Conservation (phyloP, 2,797 vertebrate species). For the Acipenser transmontanus region DNA sequence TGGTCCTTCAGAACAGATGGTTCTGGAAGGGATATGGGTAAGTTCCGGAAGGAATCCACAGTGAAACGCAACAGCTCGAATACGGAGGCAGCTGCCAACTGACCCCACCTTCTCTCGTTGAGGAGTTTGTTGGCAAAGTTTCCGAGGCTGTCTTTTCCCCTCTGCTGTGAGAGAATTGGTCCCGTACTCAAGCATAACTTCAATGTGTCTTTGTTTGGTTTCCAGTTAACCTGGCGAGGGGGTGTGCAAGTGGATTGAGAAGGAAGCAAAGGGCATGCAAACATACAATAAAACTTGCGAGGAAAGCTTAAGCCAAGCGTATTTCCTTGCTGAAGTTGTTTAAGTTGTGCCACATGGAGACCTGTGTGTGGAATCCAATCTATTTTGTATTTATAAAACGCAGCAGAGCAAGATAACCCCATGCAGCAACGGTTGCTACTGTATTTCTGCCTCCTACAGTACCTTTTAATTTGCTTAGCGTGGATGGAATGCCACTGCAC, state of each 20-base stretch:
- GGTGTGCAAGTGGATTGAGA: constrained; percentile 20
- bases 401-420: background rate
- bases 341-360: background rate
- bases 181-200: no score
- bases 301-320: constrained; percentile 22
- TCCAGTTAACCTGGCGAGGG: constrained; percentile 29
- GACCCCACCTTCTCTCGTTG: no score
- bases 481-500: background rate
- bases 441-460: no score
- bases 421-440: background rate
- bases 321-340: constrained; percentile 20
- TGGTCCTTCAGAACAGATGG: no score
- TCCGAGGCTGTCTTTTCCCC: no score
- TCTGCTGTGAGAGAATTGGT: no score
- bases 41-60: no score
- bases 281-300: constrained; percentile 21
- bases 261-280: constrained; percentile 14
- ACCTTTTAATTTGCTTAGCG: constrained; percentile 2
- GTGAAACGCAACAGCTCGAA: no score
- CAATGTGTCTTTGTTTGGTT: background rate
- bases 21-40: no score
- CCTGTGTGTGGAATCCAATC: background rate
- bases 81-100: no score
- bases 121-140: no score
- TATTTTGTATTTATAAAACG: no score